Evolutionary conservation across 2,888 invertebrate genomes (phyloP).

Genomic region (Strigamia transsilvanica): DNA sequence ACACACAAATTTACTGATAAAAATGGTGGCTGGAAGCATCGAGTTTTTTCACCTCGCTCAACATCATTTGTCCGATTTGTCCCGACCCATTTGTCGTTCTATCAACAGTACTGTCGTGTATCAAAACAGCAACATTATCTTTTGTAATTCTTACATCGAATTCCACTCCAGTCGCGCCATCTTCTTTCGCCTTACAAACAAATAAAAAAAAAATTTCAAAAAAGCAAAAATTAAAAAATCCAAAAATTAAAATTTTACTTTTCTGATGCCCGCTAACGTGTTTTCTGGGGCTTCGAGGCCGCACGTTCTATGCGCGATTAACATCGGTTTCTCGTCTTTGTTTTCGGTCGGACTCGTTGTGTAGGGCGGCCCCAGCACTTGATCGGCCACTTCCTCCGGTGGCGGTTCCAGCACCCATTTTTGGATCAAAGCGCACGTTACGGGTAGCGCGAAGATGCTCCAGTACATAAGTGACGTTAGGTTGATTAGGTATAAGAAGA

Average conservation of each 20-base stretch:
- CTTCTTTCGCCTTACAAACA: slow-evolving; percentile 72
- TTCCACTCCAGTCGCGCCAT: slow-evolving; percentile 78
- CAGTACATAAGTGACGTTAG: background rate
- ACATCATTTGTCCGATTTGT: slow-evolving; percentile 70
- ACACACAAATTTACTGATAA: slow-evolving; percentile 52
- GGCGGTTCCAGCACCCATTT: slow-evolving; percentile 49
- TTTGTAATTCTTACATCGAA: slow-evolving; percentile 78
- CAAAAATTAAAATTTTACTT: slow-evolving; percentile 60
- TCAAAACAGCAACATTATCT: slow-evolving; percentile 77
- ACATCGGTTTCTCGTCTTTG: slow-evolving; percentile 58
- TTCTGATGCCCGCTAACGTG: slow-evolving; percentile 76
- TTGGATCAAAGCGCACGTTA: background rate
- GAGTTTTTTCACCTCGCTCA: slow-evolving; percentile 71
- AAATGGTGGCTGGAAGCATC: slow-evolving; percentile 72
- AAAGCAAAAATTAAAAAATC: too few species aligned
- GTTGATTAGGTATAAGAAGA: background rate
- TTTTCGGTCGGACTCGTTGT: background rate
- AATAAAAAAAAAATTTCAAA: background rate
- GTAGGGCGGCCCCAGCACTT: background rate
- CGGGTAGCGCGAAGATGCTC: background rate
- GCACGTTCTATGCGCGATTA: slow-evolving; percentile 79
- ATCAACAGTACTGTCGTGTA: slow-evolving; percentile 78
- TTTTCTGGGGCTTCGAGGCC: slow-evolving; percentile 82
- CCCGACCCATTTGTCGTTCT: slow-evolving; percentile 71
- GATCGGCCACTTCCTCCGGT: slow-evolving; percentile 47